Evolutionary conservation across 2,888 invertebrate genomes (phyloP), one percentile per base, ranked within the genome.

Genomic region (Drosophila cracens): DNA sequence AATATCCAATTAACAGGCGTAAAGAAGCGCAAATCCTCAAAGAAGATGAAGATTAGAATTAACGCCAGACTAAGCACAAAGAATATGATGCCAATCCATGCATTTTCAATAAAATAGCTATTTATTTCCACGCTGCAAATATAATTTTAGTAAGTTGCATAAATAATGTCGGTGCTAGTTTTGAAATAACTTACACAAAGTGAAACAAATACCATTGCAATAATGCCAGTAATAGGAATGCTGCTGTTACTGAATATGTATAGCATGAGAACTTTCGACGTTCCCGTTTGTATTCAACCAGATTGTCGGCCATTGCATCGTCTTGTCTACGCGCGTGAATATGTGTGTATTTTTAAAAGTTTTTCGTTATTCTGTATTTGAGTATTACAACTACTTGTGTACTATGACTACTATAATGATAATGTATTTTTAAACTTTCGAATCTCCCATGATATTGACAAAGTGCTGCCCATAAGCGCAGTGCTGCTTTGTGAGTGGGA

Each of bases 21-120:
- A 5, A 60, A 21, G 18, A 82, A 84, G 3, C 87, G 84, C 27
- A 85, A 16, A n/a, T 46, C 52, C 21, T 85, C 85, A 34, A 81
- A 71, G 40, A 84, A 85, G 13, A 87, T 68, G 51, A 84, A 85
- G 21, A 82, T 0, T 0, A 74, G 29, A 1, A 75, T 33, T 0
- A 87, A 53, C 0, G 76, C 0, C 7, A 87, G 60, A 2, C 79
- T 66, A 0, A 81, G 6, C 8, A 40, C 21, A 59, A 85, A 87
- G 38, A 74, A 59, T n/a, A 72, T 25, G 11, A 71, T 69, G 13
- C 84, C 66, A 29, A 80, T 7, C 80, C 78, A 82, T 49, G 61
- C 54, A n/a, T 72, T 16, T 18, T 6, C 2, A 0, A 7, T 40
- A 31, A 84, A 79, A 57, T 61, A 83, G 0, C 18, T 10, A 16